phyloP scores from a whole-genome alignment of 2,888 invertebrate genomes.

The Sturmia bella region DNA sequence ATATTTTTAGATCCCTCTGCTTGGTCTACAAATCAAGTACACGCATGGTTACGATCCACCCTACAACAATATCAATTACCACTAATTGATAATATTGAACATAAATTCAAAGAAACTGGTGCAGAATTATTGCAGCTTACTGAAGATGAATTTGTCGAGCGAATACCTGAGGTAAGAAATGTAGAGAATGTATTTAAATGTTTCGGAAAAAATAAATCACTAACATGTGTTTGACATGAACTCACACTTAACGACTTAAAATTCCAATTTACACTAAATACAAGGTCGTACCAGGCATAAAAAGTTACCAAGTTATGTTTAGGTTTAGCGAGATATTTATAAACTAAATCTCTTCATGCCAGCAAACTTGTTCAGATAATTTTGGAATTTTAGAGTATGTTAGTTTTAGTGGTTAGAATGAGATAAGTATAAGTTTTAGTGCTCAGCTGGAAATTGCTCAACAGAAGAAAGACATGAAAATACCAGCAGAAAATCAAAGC shows the following conservation, averaged over 20 bases:
- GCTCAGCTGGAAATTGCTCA: no score
- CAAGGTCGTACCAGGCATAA: conserved; percentile 54
- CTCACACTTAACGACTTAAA: no score
- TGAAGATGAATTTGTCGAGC: conserved; percentile 92
- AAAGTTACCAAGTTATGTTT: conserved; percentile 13
- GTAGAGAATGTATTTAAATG: neutral
- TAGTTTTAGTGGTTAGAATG: conserved; percentile 1
- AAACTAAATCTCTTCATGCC: neutral
- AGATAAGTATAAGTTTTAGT: neutral
- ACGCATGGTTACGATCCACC: conserved; percentile 94
- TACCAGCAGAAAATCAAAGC: neutral
- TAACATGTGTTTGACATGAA: no score
- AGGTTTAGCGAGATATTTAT: neutral
- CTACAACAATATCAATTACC: conserved; percentile 90
- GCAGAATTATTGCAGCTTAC: conserved; percentile 88
- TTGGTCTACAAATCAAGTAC: conserved; percentile 93
- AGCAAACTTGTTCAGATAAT: no score
- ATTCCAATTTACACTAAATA: conserved; percentile 1
- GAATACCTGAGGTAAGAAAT: conserved; percentile 89
- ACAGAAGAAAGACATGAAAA: conserved; percentile 17
- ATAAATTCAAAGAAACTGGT: conserved; percentile 92
- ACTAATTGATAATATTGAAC: conserved; percentile 87
- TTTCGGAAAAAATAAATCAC: no score
- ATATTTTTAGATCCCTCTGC: conserved; percentile 89
- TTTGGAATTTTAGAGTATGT: neutral